Evolutionary conservation across 2,113 vertebrate genomes (phyloP).

Genomic region (Corvus hawaiiensis): DNA sequence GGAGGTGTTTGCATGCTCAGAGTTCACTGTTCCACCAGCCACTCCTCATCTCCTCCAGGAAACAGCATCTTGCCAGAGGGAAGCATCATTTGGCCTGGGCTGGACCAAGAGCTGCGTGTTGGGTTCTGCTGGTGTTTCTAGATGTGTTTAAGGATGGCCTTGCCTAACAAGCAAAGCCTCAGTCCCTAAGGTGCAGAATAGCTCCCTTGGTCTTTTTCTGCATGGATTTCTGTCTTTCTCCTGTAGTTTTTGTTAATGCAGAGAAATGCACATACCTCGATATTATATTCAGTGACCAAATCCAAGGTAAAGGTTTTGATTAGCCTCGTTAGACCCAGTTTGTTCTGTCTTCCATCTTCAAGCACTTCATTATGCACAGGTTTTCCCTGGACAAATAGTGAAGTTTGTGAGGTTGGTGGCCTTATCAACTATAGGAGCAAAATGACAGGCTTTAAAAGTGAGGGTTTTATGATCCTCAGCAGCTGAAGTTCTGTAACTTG

Average conservation of each 20-base stretch:
- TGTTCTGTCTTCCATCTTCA: conserved; percentile 50
- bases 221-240: not conserved
- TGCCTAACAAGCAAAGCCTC: not conserved
- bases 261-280: conserved; percentile 55
- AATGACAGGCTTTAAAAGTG: not conserved
- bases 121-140: not conserved
- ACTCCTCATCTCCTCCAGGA: not conserved
- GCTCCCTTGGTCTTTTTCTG: not conserved
- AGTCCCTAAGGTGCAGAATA: not conserved
- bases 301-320: conserved; percentile 75
- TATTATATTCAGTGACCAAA: conserved; percentile 78
- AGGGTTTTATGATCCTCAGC: not conserved
- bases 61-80: not conserved
- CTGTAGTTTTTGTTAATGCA: not conserved
- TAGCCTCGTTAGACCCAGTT: conserved; percentile 53
- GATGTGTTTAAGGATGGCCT: not conserved
- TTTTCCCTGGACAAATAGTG: conserved; percentile 54
- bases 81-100: not conserved
- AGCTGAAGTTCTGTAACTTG: not conserved
- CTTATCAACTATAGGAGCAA: not conserved
- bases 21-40: not conserved
- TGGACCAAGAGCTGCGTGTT: not conserved
- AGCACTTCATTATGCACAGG: conserved; percentile 63
- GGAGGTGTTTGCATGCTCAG: not conserved
- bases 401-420: not conserved